Base-by-base conservation (phyloP, 2,888 invertebrate genomes). In the Cryptosula pallasiana region DNA sequence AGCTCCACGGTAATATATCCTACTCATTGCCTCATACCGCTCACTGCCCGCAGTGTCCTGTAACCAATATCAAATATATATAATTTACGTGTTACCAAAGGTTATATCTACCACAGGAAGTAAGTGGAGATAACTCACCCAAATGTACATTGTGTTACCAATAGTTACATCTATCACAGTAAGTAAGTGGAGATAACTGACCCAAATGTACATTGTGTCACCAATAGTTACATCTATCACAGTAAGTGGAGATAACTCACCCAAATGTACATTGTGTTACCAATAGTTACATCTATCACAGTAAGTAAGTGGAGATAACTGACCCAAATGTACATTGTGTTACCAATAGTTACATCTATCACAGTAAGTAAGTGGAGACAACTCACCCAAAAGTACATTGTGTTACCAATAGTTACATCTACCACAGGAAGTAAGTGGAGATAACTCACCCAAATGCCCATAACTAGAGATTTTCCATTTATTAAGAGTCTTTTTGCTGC, bases 41-140 rank as follows among this genome's bases (percentile, higher is more conserved):
- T 91, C 91, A 80, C 89, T 88, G 23, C 91, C 91, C 0, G 91
- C 91, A 0, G 91, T 91, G 77, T 91, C 91, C 86, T 86, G 72
- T 1, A 71, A 71, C 71, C 35, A 27, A 16, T 25, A 45, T 45
- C 45, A 45, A 45, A 45, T 45, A 45, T 20, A 45, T 45, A 45
- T 20, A 45, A 13, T n/a, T n/a, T n/a, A n/a, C n/a, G n/a, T n/a
- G n/a, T n/a, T n/a, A n/a, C n/a, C n/a, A n/a, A n/a, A n/a, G n/a
- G n/a, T n/a, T n/a, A n/a, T n/a, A n/a, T n/a, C n/a, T n/a, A n/a
- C n/a, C n/a, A n/a, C n/a, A n/a, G n/a, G n/a, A n/a, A n/a, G n/a
- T n/a, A n/a, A n/a, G n/a, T n/a, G n/a, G n/a, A n/a, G n/a, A n/a
- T n/a, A n/a, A n/a, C n/a, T n/a, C n/a, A n/a, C n/a, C n/a, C n/a